Base-by-base conservation (phyloP, 1,140 invertebrate genomes). In the Oryzaephilus surinamensis region DNA sequence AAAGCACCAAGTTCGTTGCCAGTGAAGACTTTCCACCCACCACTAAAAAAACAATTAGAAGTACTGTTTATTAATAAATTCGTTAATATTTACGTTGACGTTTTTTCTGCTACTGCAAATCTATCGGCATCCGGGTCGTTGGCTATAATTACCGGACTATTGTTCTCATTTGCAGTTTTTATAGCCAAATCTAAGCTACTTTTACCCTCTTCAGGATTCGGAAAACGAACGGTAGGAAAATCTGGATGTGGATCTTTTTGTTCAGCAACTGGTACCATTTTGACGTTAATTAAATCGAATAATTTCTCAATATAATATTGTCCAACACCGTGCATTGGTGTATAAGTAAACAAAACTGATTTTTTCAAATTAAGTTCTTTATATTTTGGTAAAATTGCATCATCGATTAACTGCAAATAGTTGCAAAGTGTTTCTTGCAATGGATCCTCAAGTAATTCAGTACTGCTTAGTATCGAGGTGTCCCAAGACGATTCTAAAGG, bases 111-210 rank as follows among this genome's bases (percentile, higher is more conserved):
- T 28, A 93, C 77, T 8, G 94, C 94, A 36, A 98, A 67, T 37
- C 97, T 73, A 70, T 99, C 97, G 5, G 96, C 94, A 67, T 99
- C 97, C 7, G 97, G 97, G 69, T 99, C 97, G 69, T 99, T 99
- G 0, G 94, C 95, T 12, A 99, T 62, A 50, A 99, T 90, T 1
- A 98, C 63, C 1, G 68, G 66, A 23, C 77, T 79, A 1, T 68
- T 65, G 46, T 76, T 71, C 26, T 67, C 49, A 57, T 91, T 74
- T 0, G 96, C 96, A 8, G 84, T 80, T 61, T 79, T 69, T 48
- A 96, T 81, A 13, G 94, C 80, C 12, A 97, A 67, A 57, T 85
- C 73, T 36, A 99, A 60, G 31, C 91, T 86, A 55, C 84, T 84
- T 57, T 87, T 83, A 6, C 87, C 85, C 67, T 99, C 97, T 64